phyloP scores from a whole-genome alignment of 92 coral and sea anemone species.

The Phenganax subtilis region DNA sequence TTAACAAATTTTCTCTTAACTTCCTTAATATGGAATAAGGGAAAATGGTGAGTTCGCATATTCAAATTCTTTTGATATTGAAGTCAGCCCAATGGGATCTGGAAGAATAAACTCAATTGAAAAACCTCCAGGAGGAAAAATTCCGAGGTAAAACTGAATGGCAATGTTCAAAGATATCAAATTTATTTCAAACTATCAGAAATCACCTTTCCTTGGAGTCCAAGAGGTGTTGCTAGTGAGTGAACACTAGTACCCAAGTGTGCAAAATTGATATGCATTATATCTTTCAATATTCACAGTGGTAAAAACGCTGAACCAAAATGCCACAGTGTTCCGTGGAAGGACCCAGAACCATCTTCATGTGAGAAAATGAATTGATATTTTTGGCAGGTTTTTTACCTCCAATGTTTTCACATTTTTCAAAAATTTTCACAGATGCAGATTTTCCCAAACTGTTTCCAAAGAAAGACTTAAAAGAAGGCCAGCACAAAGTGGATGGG shows the following conservation, averaged over 20 bases:
- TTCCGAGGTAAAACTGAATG: slow-evolving; percentile 48
- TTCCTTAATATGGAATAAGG: neutral
- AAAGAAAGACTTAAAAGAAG: slow-evolving; percentile 64
- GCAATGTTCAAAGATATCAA: neutral
- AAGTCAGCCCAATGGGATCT: slow-evolving; percentile 77
- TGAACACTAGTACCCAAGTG: too few species aligned
- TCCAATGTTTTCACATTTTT: neutral
- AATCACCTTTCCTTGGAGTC: neutral
- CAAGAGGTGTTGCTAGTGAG: too few species aligned
- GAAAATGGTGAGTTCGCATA: slow-evolving; percentile 40
- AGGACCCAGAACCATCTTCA: slow-evolving; percentile 54
- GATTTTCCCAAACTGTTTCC: slow-evolving; percentile 63
- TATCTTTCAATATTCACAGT: neutral
- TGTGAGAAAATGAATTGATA: neutral
- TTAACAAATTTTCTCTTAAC: neutral
- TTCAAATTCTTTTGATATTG: slow-evolving; percentile 89
- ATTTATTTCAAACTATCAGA: neutral
- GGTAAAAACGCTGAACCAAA: slow-evolving; percentile 56
- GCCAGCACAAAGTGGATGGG: slow-evolving; percentile 36
- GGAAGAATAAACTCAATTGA: slow-evolving; percentile 51
- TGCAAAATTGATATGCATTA: too few species aligned
- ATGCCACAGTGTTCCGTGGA: slow-evolving; percentile 71
- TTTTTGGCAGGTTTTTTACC: neutral
- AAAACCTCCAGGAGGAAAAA: slow-evolving; percentile 39
- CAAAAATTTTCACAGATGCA: slow-evolving; percentile 41